phyloP scores from a whole-genome alignment of 2,888 invertebrate genomes.

The Pinctada fucata region DNA sequence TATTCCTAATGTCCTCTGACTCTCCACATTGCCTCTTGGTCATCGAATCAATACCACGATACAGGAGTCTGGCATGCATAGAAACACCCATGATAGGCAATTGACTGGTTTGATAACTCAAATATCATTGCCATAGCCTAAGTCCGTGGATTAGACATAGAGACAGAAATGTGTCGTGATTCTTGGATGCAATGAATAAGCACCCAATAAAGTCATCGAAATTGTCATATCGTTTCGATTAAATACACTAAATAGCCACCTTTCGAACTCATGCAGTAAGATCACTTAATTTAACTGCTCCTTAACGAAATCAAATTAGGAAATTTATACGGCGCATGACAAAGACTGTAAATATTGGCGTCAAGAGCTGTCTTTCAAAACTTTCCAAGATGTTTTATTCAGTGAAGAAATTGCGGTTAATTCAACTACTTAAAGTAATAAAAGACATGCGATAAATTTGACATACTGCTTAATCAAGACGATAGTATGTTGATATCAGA shows the following conservation, averaged over 20 bases:
- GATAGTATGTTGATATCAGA: constrained; percentile 25
- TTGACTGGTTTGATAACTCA: no score
- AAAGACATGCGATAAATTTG: constrained; percentile 20
- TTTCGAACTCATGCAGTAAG: constrained; percentile 8
- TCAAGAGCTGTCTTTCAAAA: constrained; percentile 6
- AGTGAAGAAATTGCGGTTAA: background rate
- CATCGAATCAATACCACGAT: no score
- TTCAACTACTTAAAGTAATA: constrained; percentile 1
- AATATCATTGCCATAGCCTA: no score
- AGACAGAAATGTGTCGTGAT: no score
- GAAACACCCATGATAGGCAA: no score
- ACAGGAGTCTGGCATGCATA: no score
- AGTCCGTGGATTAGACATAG: no score
- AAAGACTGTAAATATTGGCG: background rate
- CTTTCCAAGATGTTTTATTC: background rate
- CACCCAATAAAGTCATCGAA: background rate
- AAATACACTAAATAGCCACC: constrained; percentile 16
- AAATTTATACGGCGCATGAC: background rate
- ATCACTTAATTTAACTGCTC: constrained; percentile 2
- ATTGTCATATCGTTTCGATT: background rate
- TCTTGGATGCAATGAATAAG: background rate
- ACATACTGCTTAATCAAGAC: constrained; percentile 43
- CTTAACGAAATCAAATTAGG: background rate
- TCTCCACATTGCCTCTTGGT: no score
- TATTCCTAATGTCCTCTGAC: no score